These are phyloP conservation scores for Euzophera pinguis DNA, from an alignment of 2,888 invertebrate species.

Conservation along the genomic window DNA sequence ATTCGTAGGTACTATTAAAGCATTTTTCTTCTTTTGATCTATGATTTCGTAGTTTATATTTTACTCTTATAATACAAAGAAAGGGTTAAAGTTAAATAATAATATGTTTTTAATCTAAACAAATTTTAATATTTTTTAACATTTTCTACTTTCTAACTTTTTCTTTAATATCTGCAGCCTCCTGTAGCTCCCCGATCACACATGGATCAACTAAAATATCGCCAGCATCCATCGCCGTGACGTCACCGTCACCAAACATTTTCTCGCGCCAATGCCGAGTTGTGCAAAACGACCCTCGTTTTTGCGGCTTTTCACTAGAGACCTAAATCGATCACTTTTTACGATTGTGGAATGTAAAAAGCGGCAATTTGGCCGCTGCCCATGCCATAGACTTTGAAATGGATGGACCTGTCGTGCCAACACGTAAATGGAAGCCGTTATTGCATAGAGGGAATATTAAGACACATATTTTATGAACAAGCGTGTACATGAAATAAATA, in stretches of 20 bases:
- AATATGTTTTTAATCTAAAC: no score
- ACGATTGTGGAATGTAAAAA: constrained; percentile 16
- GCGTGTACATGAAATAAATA: no score
- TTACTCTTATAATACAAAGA: no score
- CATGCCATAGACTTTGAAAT: background rate
- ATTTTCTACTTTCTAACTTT: no score
- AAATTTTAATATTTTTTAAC: no score
- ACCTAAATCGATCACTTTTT: constrained; percentile 24
- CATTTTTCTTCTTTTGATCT: no score
- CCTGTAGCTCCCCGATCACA: background rate
- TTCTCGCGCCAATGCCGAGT: constrained; percentile 15
- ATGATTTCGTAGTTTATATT: no score
- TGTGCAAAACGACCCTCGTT: constrained; percentile 27
- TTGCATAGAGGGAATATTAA: no score
- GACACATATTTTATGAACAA: no score
- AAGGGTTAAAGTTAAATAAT: no score
- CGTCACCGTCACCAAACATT: background rate
- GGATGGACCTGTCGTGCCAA: background rate
- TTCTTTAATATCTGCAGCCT: background rate
- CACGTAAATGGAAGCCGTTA: background rate
- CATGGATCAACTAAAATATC: constrained; percentile 4
- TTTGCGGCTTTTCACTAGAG: constrained; percentile 28
- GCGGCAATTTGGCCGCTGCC: constrained; percentile 13
- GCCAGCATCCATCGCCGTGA: constrained; percentile 6
- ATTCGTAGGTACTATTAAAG: no score